Percentiles rank a stretch among this genome's conserved stretches.
phyloP scores from a whole-genome alignment of 2,113 vertebrate genomes.

The Calyptommatus sinebrachiatus region DNA sequence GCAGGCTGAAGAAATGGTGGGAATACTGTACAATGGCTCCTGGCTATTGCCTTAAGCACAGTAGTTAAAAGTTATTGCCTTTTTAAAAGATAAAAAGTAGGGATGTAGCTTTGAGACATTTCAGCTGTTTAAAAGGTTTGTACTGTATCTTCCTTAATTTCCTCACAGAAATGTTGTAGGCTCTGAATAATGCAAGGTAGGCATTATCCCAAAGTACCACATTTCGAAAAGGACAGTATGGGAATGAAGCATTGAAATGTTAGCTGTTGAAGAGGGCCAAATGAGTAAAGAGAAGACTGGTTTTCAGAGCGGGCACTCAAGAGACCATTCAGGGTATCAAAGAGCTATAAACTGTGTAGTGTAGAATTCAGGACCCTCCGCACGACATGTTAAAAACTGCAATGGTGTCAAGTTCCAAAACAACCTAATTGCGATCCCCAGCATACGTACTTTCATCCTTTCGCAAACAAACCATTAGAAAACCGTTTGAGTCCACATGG shows the following conservation, averaged over 20 bases:
- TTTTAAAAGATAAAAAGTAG: no score
- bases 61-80: neutral
- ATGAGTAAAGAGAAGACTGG: no score
- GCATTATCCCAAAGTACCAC: neutral
- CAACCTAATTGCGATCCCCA: no score
- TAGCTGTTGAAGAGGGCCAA: neutral
- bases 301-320: neutral
- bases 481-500: no score
- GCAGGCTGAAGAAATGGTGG: neutral
- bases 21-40: neutral
- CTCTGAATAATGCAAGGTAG: neutral
- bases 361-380: no score
- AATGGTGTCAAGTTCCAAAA: no score
- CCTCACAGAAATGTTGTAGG: neutral
- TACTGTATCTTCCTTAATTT: neutral
- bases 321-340: neutral
- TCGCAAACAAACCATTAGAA: no score
- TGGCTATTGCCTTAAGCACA: neutral
- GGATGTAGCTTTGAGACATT: neutral
- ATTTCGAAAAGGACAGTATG: neutral
- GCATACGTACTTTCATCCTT: no score
- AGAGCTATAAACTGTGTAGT: neutral
- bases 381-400: no score
- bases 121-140: no score
- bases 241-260: neutral